Percentiles rank a stretch among this genome's conserved stretches.
Evolutionary conservation across 2,888 invertebrate species (phyloP).

Genomic region (Disparrhopalites patrizii): DNA sequence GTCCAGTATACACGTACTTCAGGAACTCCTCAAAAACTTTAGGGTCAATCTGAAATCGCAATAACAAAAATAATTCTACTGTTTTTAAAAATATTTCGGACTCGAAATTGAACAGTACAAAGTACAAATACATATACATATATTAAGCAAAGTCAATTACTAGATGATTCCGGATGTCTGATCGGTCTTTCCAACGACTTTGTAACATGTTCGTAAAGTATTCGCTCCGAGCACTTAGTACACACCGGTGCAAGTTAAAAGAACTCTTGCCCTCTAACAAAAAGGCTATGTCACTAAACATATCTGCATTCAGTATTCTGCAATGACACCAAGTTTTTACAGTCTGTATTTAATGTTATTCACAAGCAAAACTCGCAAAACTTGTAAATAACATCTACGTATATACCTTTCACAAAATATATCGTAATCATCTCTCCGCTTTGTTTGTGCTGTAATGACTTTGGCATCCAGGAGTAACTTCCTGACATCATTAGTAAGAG

Average conservation of each 20-base stretch:
- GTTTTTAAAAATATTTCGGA: background rate
- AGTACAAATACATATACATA: background rate
- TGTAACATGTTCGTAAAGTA: constrained; percentile 53
- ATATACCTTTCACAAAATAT: constrained; percentile 55
- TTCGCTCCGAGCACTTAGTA: constrained; percentile 52
- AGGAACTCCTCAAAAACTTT: constrained; percentile 52
- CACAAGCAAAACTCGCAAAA: no score
- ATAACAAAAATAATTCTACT: background rate
- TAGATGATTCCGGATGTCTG: constrained; percentile 50
- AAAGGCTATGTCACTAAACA: constrained; percentile 53
- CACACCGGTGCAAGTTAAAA: constrained; percentile 53
- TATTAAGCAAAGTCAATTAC: constrained; percentile 36
- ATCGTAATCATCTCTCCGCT: constrained; percentile 54
- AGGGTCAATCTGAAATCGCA: constrained; percentile 50
- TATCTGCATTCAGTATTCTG: constrained; percentile 48
- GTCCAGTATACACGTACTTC: constrained; percentile 54
- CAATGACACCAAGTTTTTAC: background rate
- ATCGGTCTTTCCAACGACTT: constrained; percentile 52
- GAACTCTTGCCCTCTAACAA: constrained; percentile 50
- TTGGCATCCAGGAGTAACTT: constrained; percentile 53
- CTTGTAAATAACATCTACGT: no score
- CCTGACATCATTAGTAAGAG: constrained; percentile 54
- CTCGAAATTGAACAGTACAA: background rate
- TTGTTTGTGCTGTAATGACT: constrained; percentile 53
- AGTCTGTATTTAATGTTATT: no score